A percentile compares a stretch with the other conserved stretches of the same genome.
These are phyloP conservation scores for Calyptommatus sinebrachiatus DNA, from an alignment of 2,113 vertebrate species.

Conservation along the genomic window DNA sequence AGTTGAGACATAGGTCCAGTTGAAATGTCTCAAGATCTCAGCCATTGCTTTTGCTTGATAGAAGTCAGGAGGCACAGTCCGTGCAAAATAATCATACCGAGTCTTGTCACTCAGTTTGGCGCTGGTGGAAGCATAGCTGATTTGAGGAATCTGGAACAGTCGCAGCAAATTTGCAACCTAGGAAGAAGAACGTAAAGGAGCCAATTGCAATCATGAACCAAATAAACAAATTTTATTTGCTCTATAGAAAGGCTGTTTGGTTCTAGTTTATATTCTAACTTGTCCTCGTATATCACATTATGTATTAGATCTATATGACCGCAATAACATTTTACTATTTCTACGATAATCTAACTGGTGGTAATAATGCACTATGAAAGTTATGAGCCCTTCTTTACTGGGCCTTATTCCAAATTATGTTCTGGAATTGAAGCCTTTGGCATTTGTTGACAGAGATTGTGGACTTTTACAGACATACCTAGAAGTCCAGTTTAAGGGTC, in stretches of 20 bases:
- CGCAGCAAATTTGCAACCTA: conserved; percentile 96
- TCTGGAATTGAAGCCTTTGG: no score
- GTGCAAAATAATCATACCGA: conserved; percentile 94
- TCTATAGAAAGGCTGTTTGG: not conserved
- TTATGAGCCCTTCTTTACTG: no score
- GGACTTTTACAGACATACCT: no score
- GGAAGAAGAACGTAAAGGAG: not conserved
- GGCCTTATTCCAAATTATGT: no score
- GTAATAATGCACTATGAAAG: not conserved
- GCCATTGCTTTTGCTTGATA: conserved; percentile 99
- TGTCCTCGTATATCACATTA: no score
- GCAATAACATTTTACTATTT: no score
- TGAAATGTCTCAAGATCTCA: conserved; percentile 92
- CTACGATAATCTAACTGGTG: not conserved
- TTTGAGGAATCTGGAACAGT: conserved; percentile 98
- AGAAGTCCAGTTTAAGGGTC: no score
- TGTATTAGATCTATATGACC: no score
- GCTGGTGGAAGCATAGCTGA: conserved; percentile 97
- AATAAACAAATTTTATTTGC: not conserved
- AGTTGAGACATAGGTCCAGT: conserved; percentile 98
- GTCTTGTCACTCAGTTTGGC: conserved; percentile 98
- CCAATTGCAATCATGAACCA: not conserved
- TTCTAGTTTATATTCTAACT: no score
- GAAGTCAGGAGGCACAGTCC: conserved; percentile 96
- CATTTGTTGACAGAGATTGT: no score